phyloP scores from a whole-genome alignment of 1,140 invertebrate genomes.

The Brachionus asplanchnoidis region DNA sequence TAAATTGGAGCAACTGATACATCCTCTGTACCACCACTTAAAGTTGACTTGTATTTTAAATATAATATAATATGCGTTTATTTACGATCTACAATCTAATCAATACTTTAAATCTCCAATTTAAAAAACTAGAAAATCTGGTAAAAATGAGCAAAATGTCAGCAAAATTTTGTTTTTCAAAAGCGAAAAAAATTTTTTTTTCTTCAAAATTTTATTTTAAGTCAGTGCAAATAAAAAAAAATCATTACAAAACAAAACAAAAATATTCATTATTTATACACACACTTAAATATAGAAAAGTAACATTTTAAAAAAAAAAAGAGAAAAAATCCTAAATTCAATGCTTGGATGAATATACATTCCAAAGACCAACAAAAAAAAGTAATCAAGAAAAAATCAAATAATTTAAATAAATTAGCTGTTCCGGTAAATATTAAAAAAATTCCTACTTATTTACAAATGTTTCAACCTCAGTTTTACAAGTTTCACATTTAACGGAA shows the following conservation, averaged over 20 bases:
- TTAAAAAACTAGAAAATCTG: no score
- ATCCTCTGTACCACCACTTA: no score
- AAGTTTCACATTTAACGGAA: constrained; percentile 58
- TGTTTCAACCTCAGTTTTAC: constrained; percentile 55
- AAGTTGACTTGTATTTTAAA: no score
- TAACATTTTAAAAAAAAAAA: not conserved
- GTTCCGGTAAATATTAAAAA: not conserved
- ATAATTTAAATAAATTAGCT: constrained; percentile 11
- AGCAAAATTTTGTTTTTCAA: no score
- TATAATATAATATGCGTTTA: no score
- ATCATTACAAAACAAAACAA: not conserved
- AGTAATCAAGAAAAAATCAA: not conserved
- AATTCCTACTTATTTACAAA: constrained; percentile 51
- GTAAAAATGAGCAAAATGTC: no score
- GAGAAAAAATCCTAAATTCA: not conserved
- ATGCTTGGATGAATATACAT: not conserved
- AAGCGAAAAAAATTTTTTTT: no score
- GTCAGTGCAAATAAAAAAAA: not conserved
- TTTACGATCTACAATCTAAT: no score
- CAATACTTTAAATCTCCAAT: no score
- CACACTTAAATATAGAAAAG: not conserved
- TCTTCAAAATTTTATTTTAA: no score
- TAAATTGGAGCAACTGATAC: no score
- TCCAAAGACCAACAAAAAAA: not conserved
- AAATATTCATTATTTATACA: not conserved